A percentile compares a stretch with the other conserved stretches of the same genome.
Evolutionary conservation across 1,140 invertebrate genomes (phyloP).

Genomic region (Orchesella cincta): DNA sequence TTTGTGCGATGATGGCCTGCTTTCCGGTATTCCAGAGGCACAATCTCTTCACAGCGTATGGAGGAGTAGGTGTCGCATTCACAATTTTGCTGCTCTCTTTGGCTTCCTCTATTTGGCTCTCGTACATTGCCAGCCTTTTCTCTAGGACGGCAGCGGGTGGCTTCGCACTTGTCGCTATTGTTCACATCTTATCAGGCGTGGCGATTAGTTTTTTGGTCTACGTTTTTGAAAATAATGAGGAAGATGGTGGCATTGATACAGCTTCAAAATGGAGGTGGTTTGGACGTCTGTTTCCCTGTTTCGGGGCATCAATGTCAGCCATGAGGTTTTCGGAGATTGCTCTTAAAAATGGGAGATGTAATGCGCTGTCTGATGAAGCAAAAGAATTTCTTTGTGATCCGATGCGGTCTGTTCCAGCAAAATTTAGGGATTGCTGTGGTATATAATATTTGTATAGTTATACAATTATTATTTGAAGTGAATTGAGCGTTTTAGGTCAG

Average conservation of each 20-base stretch:
- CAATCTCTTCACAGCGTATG: conserved; percentile 39
- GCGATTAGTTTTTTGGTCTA: neutral
- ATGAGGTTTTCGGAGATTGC: neutral
- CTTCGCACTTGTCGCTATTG: conserved; percentile 43
- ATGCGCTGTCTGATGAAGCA: too few species aligned
- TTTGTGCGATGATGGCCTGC: conserved; percentile 40
- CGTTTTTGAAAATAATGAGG: neutral
- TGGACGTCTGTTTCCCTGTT: neutral
- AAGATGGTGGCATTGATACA: neutral
- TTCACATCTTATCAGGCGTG: conserved; percentile 43
- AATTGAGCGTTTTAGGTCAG: too few species aligned
- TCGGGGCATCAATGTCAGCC: neutral
- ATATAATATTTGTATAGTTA: neutral
- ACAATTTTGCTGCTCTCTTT: conserved; percentile 44
- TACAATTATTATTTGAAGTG: too few species aligned
- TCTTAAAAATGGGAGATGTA: neutral
- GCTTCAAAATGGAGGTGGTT: neutral
- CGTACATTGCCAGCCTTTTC: conserved; percentile 41
- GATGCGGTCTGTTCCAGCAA: neutral
- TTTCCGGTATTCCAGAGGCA: conserved; percentile 42
- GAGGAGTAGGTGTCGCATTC: conserved; percentile 32
- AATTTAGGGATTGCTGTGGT: neutral
- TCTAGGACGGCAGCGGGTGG: conserved; percentile 41
- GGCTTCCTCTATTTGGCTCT: conserved; percentile 45
- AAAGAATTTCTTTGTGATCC: neutral